Conservation (phyloP, 1,140 invertebrate species). For the Calliphora vicina region DNA sequence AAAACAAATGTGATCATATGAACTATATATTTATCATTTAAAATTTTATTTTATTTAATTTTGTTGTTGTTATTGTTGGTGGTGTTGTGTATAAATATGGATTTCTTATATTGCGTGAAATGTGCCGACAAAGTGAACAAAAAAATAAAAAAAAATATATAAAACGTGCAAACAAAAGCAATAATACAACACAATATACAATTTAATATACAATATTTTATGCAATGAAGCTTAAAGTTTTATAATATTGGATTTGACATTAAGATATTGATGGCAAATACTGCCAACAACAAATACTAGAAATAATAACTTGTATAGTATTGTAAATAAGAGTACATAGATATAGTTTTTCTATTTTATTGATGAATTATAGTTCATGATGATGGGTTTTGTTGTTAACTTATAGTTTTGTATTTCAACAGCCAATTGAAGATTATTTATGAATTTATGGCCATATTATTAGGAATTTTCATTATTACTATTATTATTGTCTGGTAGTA, state of each 20-base stretch:
- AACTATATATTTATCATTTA: not conserved
- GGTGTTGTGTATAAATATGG: not conserved
- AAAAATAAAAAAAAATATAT: not conserved
- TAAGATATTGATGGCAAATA: conserved; percentile 8
- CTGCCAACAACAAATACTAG: not conserved
- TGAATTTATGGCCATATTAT: conserved; percentile 26
- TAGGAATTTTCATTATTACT: conserved; percentile 29
- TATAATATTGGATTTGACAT: conserved; percentile 1
- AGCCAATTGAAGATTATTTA: conserved; percentile 29
- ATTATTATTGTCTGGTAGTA: conserved; percentile 21
- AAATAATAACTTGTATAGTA: not conserved
- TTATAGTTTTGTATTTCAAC: not conserved
- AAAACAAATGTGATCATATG: not conserved
- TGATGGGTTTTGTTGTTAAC: not conserved
- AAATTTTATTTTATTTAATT: not conserved
- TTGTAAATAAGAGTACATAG: not conserved
- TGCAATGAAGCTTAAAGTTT: not conserved
- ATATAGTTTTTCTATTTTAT: not conserved
- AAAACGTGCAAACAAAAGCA: not conserved
- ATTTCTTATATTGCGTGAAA: not conserved
- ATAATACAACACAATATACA: not conserved
- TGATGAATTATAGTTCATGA: not conserved
- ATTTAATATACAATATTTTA: not conserved
- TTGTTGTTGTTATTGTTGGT: not conserved
- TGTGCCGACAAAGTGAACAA: not conserved